Percentiles rank a stretch among this genome's conserved stretches.
Evolutionary conservation across 2,888 invertebrate species (phyloP).

Genomic region (Sepiola atlantica): DNA sequence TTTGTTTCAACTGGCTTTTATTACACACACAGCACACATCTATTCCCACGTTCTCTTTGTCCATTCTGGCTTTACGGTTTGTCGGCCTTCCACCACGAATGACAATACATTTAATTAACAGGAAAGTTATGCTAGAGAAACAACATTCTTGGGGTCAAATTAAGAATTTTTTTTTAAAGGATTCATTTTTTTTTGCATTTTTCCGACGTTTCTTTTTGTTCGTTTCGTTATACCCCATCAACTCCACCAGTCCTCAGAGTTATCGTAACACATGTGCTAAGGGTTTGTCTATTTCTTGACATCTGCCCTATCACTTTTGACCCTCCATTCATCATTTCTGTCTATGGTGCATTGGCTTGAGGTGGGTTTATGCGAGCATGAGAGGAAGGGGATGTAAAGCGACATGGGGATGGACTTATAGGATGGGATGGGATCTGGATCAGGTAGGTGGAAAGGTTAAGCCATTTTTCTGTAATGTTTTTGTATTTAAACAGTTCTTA

Average conservation of each 20-base stretch:
- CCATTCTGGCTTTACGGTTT: neutral
- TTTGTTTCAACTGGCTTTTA: neutral
- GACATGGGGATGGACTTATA: neutral
- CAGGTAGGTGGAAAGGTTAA: neutral
- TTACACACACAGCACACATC: neutral
- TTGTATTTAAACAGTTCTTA: constrained; percentile 3
- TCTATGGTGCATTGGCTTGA: neutral
- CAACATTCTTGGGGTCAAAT: neutral
- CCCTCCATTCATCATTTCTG: constrained; percentile 1
- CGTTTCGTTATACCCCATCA: neutral
- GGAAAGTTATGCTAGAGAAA: neutral
- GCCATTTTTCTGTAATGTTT: neutral
- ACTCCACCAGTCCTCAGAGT: neutral
- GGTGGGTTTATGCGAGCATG: neutral
- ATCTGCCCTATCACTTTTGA: constrained; percentile 21
- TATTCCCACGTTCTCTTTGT: neutral
- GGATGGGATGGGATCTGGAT: neutral
- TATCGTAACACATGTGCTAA: constrained; percentile 12
- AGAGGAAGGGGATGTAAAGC: neutral
- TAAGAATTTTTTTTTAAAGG: neutral
- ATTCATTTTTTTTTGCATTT: neutral
- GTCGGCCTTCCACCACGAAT: neutral
- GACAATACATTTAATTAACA: constrained; percentile 32
- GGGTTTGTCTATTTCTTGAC: constrained; percentile 9
- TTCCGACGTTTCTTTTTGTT: no score